Evolutionary conservation across 2,797 vertebrate genomes (phyloP).

Genomic region (Cuculus canorus): DNA sequence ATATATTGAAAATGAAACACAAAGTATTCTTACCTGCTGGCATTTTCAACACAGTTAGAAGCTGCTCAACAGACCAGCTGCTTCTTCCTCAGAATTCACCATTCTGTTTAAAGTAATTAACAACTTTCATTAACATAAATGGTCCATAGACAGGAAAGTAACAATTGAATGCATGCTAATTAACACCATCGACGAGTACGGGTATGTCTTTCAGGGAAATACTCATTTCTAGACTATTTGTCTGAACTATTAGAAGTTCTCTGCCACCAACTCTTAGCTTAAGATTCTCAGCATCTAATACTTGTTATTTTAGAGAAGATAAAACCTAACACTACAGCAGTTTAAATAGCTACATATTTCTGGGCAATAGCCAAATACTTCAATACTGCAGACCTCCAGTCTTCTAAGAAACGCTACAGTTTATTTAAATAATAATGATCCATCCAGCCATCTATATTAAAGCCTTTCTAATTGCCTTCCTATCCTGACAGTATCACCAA

Average conservation of each 20-base stretch:
- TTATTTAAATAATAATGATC: neutral
- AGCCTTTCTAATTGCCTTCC: neutral
- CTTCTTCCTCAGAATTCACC: slow-evolving; percentile 40
- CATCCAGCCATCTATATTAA: neutral
- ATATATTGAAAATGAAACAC: neutral
- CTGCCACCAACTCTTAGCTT: neutral
- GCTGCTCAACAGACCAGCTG: neutral
- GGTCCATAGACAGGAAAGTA: neutral
- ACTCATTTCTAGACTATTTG: neutral
- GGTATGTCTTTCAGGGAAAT: neutral
- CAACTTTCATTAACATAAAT: neutral
- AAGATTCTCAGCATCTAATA: neutral
- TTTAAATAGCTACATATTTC: neutral
- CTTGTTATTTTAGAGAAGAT: neutral
- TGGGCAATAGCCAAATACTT: neutral
- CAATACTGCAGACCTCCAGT: neutral
- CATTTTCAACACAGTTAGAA: slow-evolving; percentile 65
- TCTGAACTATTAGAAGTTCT: neutral
- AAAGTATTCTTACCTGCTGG: slow-evolving; percentile 65
- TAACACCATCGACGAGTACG: neutral
- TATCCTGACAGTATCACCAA: neutral
- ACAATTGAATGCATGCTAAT: neutral
- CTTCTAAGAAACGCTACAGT: neutral
- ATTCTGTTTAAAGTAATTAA: slow-evolving; percentile 66
- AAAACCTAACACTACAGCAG: neutral